Evolutionary conservation across 2,797 vertebrate genomes (phyloP), one percentile per base, ranked within the genome.

Genomic region (Crocidura indochinensis): DNA sequence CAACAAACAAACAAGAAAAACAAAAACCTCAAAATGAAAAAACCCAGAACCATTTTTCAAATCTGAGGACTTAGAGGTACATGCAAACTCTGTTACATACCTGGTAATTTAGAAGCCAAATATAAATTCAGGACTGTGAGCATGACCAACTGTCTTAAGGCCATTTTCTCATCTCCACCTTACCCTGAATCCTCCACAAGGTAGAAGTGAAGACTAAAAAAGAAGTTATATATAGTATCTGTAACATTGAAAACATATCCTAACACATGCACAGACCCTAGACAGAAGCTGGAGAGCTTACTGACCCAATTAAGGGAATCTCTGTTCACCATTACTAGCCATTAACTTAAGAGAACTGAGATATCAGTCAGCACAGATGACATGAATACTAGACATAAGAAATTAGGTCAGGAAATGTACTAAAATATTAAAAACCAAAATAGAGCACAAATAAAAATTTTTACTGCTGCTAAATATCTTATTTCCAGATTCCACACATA

Each of bases 391-490:
- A 60, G 56, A 69, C 67, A 31, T 38, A 29, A 79, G 53, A 20
- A 79, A 47, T 67, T 67, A 56, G 69, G 65, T 86, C 69, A 60
- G 76, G 60, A 49, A 75, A 87, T 91, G 67, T 29, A 10, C 47
- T 60, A 60, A 77, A 44, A 53, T 1, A 79, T 65, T 10, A 69
- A 69, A 12, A 51, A 82, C 65, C 60, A 26, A 29, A 56, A 74
- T 51, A 29, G 74, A 74, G 8, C 46, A 6, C 26, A 78, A 71
- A 84, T 20, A 69, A 71, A 12, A 84, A 77, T 11, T 11, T 22
- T 19, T 2, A 56, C 11, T 27, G 4, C 19, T 6, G 56, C 56
- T 60, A 6, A 11, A 19, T 17, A 81, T 19, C 8, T 81, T 24
- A 80, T 74, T 86, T 68, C 60, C 68, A 80, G 47, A 85, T 6